Conservation (phyloP, 2,113 vertebrate species). For the Etia nguti region DNA sequence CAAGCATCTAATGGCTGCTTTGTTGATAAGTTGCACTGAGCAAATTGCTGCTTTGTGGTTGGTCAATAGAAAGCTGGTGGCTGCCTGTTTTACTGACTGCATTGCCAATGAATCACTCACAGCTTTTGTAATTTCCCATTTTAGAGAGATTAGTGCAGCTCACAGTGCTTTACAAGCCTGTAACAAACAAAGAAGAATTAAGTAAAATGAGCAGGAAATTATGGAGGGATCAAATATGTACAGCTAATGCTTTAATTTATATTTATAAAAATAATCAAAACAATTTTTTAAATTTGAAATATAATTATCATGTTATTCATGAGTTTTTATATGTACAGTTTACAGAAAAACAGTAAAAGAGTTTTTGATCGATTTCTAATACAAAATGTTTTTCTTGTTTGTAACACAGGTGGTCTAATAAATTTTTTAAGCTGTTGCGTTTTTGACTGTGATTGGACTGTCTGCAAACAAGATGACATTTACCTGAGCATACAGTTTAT, state of each 20-base stretch:
- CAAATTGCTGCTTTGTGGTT: conserved; percentile 16
- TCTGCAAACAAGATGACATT: neutral
- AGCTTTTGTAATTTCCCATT: neutral
- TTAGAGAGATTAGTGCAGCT: neutral
- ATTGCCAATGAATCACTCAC: neutral
- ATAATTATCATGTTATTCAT: neutral
- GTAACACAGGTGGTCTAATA: neutral
- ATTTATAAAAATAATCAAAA: neutral
- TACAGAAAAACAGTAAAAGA: neutral
- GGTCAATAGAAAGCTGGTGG: conserved; percentile 1
- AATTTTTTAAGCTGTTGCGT: neutral
- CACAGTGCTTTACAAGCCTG: neutral
- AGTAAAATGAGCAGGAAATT: neutral
- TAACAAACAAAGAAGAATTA: neutral
- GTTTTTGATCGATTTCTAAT: neutral
- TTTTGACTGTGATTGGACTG: neutral
- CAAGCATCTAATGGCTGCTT: conserved; percentile 32
- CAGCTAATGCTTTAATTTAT: neutral
- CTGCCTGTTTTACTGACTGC: conserved; percentile 30
- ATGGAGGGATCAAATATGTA: neutral
- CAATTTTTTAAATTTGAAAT: neutral
- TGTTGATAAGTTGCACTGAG: conserved; percentile 4
- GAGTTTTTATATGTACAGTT: neutral
- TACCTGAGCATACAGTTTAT: neutral
- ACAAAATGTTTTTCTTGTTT: neutral